Evolutionary conservation across 2,888 invertebrate species (phyloP).

Genomic region (Drosophila leonis): DNA sequence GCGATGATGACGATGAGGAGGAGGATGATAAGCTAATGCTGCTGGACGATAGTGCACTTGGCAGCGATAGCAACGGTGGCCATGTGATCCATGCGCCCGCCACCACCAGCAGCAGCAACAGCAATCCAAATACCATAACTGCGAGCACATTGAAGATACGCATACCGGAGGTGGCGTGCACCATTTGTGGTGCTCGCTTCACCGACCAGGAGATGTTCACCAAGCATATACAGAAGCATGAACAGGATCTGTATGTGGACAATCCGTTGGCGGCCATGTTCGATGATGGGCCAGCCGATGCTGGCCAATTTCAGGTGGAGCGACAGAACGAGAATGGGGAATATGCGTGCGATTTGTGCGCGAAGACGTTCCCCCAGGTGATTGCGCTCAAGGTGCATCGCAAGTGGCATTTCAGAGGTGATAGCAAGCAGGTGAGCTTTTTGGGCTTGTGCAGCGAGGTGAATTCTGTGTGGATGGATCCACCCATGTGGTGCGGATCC

Average conservation of each 20-base stretch:
- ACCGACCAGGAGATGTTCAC: slow-evolving; percentile 84
- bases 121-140: slow-evolving; percentile 20
- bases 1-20: slow-evolving; percentile 75
- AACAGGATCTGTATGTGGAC: slow-evolving; percentile 84
- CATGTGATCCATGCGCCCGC: background rate
- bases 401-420: slow-evolving; percentile 86
- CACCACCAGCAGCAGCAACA: background rate
- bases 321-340: slow-evolving; percentile 85
- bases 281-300: slow-evolving; percentile 84
- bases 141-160: slow-evolving; percentile 72
- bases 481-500: slow-evolving; percentile 6
- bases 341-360: slow-evolving; percentile 85
- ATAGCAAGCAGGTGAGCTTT: slow-evolving; percentile 86
- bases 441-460: slow-evolving; percentile 84
- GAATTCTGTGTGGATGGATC: slow-evolving; percentile 41
- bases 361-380: slow-evolving; percentile 85
- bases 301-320: slow-evolving; percentile 84
- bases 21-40: slow-evolving; percentile 50
- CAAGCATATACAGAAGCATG: slow-evolving; percentile 85
- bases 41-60: slow-evolving; percentile 46
- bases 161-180: slow-evolving; percentile 84
- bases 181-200: slow-evolving; percentile 84
- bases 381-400: slow-evolving; percentile 86
- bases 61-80: slow-evolving; percentile 39
- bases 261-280: slow-evolving; percentile 85